Evolutionary conservation across 2,888 invertebrate species (phyloP).

Genomic region (Ochropleura plecta): DNA sequence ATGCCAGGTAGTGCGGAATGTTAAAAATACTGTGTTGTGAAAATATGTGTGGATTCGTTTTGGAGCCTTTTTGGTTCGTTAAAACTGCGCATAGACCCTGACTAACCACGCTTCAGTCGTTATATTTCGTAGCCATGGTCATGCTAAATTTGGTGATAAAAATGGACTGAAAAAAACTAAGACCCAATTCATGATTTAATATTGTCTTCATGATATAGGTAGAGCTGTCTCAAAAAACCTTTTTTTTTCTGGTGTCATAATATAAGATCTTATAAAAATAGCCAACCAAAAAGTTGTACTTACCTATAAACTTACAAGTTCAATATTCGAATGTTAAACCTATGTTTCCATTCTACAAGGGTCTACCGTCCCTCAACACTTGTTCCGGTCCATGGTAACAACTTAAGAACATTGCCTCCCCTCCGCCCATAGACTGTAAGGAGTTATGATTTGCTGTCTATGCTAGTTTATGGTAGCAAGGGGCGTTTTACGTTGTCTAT

Average conservation of each 20-base stretch:
- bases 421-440: constrained; percentile 29
- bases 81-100: constrained; percentile 8
- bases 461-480: constrained; percentile 36
- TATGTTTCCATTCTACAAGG: constrained; percentile 6
- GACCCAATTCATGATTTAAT: neutral
- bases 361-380: constrained; percentile 17
- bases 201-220: neutral
- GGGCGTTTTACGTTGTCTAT: constrained; percentile 20
- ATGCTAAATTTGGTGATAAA: neutral
- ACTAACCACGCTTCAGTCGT: neutral
- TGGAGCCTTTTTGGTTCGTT: constrained; percentile 15
- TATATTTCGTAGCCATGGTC: neutral
- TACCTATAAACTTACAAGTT: neutral
- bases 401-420: constrained; percentile 36
- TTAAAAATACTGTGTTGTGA: constrained; percentile 46
- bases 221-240: neutral
- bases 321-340: constrained; percentile 12
- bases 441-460: constrained; percentile 51
- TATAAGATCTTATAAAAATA: neutral
- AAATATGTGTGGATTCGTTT: constrained; percentile 33
- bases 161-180: neutral
- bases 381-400: constrained; percentile 49
- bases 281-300: neutral
- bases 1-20: constrained; percentile 62
- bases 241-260: neutral